Conservation (phyloP, 1,140 invertebrate genomes). For the Drosophila bipectinata region DNA sequence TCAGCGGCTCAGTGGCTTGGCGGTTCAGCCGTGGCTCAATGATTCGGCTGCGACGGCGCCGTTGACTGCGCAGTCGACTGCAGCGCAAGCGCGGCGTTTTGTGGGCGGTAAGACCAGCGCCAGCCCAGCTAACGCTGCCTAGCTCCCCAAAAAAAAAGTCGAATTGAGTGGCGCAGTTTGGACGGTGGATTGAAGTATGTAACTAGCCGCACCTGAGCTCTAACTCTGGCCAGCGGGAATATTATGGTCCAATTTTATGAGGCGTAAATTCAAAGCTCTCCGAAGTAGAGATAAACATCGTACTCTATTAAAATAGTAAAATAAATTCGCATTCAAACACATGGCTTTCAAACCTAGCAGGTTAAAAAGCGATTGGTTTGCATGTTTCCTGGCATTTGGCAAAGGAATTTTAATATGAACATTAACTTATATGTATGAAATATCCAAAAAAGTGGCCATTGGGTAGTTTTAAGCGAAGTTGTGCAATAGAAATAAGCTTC, state of each 20-base stretch:
- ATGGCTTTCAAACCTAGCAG: too few relatives aligned
- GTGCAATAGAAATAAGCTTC: not conserved
- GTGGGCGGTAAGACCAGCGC: conserved; percentile 49
- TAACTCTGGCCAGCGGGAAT: conserved; percentile 7
- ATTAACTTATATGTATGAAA: not conserved
- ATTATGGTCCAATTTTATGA: conserved; percentile 33
- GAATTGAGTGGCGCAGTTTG: conserved; percentile 51
- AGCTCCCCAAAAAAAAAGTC: conserved; percentile 50
- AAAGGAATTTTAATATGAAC: not conserved
- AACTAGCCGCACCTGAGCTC: conserved; percentile 21
- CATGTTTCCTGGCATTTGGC: not conserved
- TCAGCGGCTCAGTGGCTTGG: conserved; percentile 14
- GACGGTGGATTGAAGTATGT: conserved; percentile 29
- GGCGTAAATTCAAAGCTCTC: conserved; percentile 12
- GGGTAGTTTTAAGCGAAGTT: not conserved
- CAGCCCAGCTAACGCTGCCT: not conserved
- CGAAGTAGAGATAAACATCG: not conserved
- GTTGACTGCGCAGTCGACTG: conserved; percentile 19
- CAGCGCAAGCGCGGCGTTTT: conserved; percentile 22
- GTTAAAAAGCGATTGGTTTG: not conserved
- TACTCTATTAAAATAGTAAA: conserved; percentile 1
- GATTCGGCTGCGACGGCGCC: conserved; percentile 2
- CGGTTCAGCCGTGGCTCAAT: conserved; percentile 12
- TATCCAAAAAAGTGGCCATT: too few relatives aligned
- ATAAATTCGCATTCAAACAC: not conserved